phyloP scores from a whole-genome alignment of 2,888 invertebrate species.

The Caenorhabditis auriculariae region DNA sequence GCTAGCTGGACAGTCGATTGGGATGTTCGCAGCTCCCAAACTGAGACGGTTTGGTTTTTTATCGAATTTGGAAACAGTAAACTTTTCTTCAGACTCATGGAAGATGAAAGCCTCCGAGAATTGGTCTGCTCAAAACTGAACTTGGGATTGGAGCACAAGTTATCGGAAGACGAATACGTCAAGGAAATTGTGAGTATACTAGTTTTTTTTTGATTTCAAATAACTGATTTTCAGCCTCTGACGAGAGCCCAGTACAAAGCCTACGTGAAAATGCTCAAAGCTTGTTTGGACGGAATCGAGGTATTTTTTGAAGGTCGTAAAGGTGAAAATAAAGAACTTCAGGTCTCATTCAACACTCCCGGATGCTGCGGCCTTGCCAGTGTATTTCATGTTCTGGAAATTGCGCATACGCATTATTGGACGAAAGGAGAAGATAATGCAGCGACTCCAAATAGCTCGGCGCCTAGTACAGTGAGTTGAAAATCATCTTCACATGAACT shows the following conservation, averaged over 20 bases:
- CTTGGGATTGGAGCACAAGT: conserved; percentile 85
- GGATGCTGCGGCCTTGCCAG: conserved; percentile 93
- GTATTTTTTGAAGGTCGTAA: no score
- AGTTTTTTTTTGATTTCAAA: not conserved
- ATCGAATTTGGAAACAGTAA: not conserved
- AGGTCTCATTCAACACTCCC: conserved; percentile 66
- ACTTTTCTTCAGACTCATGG: conserved; percentile 75
- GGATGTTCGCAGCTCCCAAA: conserved; percentile 82
- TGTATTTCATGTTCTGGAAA: conserved; percentile 93
- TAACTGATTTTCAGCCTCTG: conserved; percentile 74
- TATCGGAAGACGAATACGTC: conserved; percentile 87
- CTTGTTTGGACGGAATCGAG: conserved; percentile 85
- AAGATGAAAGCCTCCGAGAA: conserved; percentile 95
- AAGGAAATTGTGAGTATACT: conserved; percentile 84
- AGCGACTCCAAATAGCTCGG: conserved; percentile 27
- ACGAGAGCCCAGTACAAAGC: conserved; percentile 92
- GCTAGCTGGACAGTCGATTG: conserved; percentile 87
- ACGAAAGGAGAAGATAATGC: conserved; percentile 31
- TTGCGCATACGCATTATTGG: conserved; percentile 96
- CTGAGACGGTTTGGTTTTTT: conserved; percentile 18
- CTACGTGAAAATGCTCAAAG: conserved; percentile 86
- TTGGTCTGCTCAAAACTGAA: conserved; percentile 92
- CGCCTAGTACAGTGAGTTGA: conserved; percentile 30
- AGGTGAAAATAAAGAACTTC: no score
- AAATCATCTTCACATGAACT: no score